phyloP scores from a whole-genome alignment of 1,140 invertebrate genomes.

The Drosophila repleta region DNA sequence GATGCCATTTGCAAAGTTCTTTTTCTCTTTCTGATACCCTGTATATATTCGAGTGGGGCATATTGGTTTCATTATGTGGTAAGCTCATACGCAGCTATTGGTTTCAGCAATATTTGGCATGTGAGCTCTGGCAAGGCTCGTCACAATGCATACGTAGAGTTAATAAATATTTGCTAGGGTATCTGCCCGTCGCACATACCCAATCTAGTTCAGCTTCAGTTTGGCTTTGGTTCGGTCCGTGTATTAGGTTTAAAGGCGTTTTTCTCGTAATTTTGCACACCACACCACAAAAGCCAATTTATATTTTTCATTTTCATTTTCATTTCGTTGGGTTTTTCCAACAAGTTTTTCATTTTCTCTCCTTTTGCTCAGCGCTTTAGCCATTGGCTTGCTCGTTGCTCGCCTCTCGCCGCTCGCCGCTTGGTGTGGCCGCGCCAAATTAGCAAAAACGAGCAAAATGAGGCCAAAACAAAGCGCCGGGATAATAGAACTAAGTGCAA shows the following conservation, averaged over 20 bases:
- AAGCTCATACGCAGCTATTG: too few species aligned
- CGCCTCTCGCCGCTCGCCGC: conserved; percentile 36
- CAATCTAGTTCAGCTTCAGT: neutral
- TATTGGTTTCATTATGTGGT: neutral
- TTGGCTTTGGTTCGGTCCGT: neutral
- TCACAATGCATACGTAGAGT: too few species aligned
- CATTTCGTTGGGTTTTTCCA: conserved; percentile 25
- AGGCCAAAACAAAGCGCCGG: conserved; percentile 56
- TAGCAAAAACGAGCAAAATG: conserved; percentile 53
- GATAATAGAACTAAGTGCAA: conserved; percentile 74
- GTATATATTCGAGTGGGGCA: neutral
- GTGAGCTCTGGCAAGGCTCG: too few species aligned
- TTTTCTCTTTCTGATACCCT: neutral
- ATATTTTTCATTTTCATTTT: conserved; percentile 58
- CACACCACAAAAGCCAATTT: conserved; percentile 60
- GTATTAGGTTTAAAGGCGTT: conserved; percentile 12
- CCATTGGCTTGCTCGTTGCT: conserved; percentile 46
- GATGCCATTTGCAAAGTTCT: conserved; percentile 2
- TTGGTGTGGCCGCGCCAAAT: conserved; percentile 67
- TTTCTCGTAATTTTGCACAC: conserved; percentile 35
- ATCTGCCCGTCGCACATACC: neutral
- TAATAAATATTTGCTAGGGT: too few species aligned
- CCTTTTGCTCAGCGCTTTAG: conserved; percentile 13
- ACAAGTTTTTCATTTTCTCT: conserved; percentile 25
- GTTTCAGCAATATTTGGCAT: too few species aligned